phyloP scores from a whole-genome alignment of 1,140 invertebrate species.

The Oppia nitens region DNA sequence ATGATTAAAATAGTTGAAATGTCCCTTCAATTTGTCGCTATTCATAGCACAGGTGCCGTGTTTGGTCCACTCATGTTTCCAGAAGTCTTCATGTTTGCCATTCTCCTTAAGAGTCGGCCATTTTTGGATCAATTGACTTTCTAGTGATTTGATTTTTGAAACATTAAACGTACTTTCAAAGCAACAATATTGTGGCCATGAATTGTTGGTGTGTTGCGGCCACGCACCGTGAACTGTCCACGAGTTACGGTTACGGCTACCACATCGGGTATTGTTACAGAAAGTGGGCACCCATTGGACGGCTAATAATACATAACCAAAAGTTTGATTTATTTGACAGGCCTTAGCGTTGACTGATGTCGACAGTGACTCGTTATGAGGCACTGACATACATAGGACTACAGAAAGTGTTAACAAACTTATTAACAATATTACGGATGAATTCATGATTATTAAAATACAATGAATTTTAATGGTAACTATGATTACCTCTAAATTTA shows the following conservation, averaged over 20 bases:
- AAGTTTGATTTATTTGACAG: neutral
- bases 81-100: conserved; percentile 15
- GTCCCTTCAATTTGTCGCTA: conserved; percentile 10
- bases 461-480: no score
- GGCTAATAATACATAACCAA: conserved; percentile 9
- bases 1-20: conserved; percentile 17
- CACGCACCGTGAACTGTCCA: conserved; percentile 19
- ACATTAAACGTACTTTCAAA: conserved; percentile 9
- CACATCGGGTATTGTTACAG: conserved; percentile 3
- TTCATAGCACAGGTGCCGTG: conserved; percentile 19
- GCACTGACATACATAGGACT: no score
- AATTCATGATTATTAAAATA: neutral
- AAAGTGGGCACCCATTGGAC: conserved; percentile 9
- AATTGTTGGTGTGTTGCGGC: conserved; percentile 9
- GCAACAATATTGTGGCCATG: conserved; percentile 16
- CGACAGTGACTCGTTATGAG: neutral
- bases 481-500: no score
- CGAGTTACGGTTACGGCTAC: neutral
- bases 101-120: conserved; percentile 13
- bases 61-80: conserved; percentile 19
- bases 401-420: neutral
- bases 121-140: conserved; percentile 8
- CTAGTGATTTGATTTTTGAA: conserved; percentile 7
- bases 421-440: neutral
- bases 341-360: neutral